These are phyloP conservation scores for Rhagoletis zephyria DNA, from an alignment of 1,140 invertebrate species.

Conservation along the genomic window DNA sequence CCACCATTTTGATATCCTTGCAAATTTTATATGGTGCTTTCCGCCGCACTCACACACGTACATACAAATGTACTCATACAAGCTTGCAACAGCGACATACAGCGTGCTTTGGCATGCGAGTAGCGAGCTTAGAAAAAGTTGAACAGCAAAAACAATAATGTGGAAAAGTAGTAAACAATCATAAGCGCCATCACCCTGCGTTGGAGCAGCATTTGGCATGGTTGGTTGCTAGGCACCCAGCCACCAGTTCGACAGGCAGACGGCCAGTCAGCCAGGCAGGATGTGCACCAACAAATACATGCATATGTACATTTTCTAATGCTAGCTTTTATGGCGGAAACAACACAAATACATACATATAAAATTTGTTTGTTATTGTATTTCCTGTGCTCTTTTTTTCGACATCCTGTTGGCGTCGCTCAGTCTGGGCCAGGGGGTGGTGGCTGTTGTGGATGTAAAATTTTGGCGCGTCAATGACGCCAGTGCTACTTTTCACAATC, in stretches of 20 bases:
- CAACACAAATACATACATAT: neutral
- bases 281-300: neutral
- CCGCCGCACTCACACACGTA: neutral
- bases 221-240: neutral
- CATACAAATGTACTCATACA: neutral
- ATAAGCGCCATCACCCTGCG: neutral
- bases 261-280: neutral
- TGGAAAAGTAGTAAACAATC: constrained; percentile 46
- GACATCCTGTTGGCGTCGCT: neutral
- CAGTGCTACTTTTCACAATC: neutral
- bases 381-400: neutral
- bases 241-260: neutral
- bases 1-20: constrained; percentile 42
- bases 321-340: neutral
- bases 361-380: neutral
- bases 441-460: neutral
- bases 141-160: constrained; percentile 27
- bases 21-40: neutral
- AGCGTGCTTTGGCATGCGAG: constrained; percentile 3
- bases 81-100: neutral
- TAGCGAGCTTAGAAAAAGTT: neutral
- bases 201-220: neutral
- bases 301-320: too few relatives aligned
- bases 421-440: constrained; percentile 23
- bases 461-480: constrained; percentile 41